Base-by-base conservation (phyloP, 2,113 vertebrate genomes). In the Gallinago media region DNA sequence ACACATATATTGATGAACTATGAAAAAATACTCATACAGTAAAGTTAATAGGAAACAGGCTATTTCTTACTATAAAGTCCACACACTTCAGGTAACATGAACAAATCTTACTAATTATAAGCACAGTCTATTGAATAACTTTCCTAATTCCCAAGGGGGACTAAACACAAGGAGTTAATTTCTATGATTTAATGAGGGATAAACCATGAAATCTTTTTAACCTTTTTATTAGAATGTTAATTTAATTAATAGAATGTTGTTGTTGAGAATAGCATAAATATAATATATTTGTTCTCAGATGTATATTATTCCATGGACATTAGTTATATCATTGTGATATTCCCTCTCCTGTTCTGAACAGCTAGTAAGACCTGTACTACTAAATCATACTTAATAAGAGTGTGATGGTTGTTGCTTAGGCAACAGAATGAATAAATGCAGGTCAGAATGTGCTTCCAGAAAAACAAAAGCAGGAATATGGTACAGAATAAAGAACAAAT, bases 391-490 rank as follows among this genome's bases (percentile, higher is more conserved):
- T 97, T 98, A 98, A 98, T 95, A 96, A 92, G 93, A 97, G 92
- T 95, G 77, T 97, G 96, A 96, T 97, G 97, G 94, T 97, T 97
- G 99, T 99, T 99, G 98, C 99, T 98, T 98, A 96, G 99, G 99
- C 97, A 99, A 99, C 99, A 97, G 96, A 86, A 98, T 96, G 98
- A 98, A 98, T 97, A 98, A 98, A 99, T 99, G 98, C 98, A 98
- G 98, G 98, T 99, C 98, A 98, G 95, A 98, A 97, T 97, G 96
- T 96, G 92, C 96, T 98, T 97, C 78, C 90, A 97, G 95, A 94
- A 97, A 98, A 98, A 96, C 94, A 98, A 97, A 98, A 96, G 96
- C 94, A 96, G 80, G 70, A 96, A 76, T 94, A 92, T 90, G 71
- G 86, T 77, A 92, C 70, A 23, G 61, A 93, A 94, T 77, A 44